Evolutionary conservation across 2,113 vertebrate genomes (phyloP).

Genomic region (Tauraco erythrolophus): DNA sequence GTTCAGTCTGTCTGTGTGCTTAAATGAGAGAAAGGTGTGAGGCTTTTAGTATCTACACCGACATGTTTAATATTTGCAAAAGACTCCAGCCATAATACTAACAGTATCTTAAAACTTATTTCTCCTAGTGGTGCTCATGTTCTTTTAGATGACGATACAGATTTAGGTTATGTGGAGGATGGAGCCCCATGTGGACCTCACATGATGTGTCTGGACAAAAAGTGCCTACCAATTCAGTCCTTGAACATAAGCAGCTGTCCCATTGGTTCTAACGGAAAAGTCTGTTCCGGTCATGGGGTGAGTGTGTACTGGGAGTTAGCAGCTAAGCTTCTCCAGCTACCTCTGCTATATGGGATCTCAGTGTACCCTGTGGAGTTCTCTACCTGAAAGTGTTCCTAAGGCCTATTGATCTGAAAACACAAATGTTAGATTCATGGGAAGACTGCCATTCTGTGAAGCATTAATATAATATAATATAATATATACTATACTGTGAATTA

Average conservation of each 20-base stretch:
- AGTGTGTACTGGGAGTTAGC: slow-evolving; percentile 62
- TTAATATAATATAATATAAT: no score
- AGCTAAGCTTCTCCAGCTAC: background rate
- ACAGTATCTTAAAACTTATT: slow-evolving; percentile 23
- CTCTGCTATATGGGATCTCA: background rate
- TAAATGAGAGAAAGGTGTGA: background rate
- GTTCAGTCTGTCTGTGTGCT: background rate
- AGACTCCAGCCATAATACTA: background rate
- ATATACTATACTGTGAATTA: background rate
- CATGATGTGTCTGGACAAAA: slow-evolving; percentile 99
- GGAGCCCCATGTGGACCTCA: slow-evolving; percentile 96
- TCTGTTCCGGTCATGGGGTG: slow-evolving; percentile 97
- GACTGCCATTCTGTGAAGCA: background rate
- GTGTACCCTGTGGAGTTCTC: background rate
- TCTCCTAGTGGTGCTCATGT: slow-evolving; percentile 90
- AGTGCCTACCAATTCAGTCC: slow-evolving; percentile 96
- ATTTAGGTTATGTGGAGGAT: slow-evolving; percentile 97
- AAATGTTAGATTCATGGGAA: background rate
- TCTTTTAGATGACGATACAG: slow-evolving; percentile 95
- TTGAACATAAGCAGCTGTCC: slow-evolving; percentile 97
- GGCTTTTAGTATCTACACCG: background rate
- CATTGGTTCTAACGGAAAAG: slow-evolving; percentile 88
- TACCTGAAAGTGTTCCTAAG: background rate
- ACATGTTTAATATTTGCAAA: background rate
- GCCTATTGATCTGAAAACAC: background rate